Conservation (phyloP, 35 echinoderm and acorn worm species). For the Ophioderma brevispina region DNA sequence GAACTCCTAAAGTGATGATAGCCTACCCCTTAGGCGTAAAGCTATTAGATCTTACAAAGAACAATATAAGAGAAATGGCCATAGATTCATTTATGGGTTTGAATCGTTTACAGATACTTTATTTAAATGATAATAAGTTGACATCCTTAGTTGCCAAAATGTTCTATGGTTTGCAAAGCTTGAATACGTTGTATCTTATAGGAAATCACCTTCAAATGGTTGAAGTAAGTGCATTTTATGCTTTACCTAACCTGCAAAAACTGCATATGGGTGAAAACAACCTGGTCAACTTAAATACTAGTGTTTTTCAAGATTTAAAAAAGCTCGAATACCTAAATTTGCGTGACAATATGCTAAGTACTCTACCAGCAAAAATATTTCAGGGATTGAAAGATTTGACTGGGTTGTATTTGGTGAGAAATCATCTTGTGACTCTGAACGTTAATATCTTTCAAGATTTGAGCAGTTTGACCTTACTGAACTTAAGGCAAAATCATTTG, state of each 20-base stretch:
- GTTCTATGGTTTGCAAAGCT: neutral
- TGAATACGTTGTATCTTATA: neutral
- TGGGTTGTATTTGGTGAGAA: no score
- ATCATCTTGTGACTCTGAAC: no score
- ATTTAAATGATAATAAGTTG: neutral
- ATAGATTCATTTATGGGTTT: neutral
- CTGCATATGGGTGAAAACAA: neutral
- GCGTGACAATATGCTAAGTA: neutral
- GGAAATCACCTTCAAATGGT: neutral
- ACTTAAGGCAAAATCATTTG: no score
- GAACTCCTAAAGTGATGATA: neutral
- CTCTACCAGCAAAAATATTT: neutral
- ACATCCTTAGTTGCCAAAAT: neutral
- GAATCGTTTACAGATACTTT: neutral
- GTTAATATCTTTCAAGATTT: no score
- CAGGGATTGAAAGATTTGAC: no score
- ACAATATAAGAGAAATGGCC: neutral
- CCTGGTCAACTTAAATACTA: neutral
- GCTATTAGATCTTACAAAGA: neutral
- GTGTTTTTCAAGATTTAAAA: neutral
- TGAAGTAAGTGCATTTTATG: neutral
- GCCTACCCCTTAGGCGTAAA: neutral
- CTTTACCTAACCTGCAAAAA: neutral
- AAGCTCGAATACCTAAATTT: neutral
- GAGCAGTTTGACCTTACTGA: no score